These are phyloP conservation scores for Coelopa frigida DNA, from an alignment of 1,140 invertebrate genomes.

Conservation along the genomic window DNA sequence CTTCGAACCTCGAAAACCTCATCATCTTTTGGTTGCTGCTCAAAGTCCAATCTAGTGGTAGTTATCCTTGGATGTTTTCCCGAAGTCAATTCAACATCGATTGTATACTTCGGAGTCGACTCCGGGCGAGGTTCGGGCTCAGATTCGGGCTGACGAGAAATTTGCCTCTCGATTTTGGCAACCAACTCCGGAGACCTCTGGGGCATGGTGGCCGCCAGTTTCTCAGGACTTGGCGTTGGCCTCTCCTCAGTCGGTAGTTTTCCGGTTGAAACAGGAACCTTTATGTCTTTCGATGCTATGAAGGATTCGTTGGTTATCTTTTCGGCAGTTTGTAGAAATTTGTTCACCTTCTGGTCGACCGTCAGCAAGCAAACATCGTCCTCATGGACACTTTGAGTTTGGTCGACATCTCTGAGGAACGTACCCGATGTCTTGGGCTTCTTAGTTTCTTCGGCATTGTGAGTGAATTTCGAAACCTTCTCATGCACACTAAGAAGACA, in stretches of 20 bases:
- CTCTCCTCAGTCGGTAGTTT: no score
- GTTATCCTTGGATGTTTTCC: slow-evolving; percentile 35
- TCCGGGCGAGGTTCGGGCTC: slow-evolving; percentile 6
- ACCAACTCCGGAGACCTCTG: slow-evolving; percentile 43
- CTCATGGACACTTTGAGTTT: slow-evolving; percentile 45
- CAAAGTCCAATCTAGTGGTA: slow-evolving; percentile 3
- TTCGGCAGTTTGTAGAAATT: slow-evolving; percentile 57
- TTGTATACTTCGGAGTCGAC: slow-evolving; percentile 8
- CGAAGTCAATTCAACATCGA: slow-evolving; percentile 20
- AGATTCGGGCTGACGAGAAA: slow-evolving; percentile 40
- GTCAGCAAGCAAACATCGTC: slow-evolving; percentile 57
- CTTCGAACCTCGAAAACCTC: no score
- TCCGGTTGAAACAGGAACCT: no score
- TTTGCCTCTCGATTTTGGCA: slow-evolving; percentile 45
- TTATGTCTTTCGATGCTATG: no score
- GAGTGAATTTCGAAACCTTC: slow-evolving; percentile 54
- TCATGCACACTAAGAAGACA: slow-evolving; percentile 54
- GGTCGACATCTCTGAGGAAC: slow-evolving; percentile 30
- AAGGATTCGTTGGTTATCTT: slow-evolving; percentile 49
- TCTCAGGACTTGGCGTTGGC: no score
- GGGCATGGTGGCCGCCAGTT: slow-evolving; percentile 39
- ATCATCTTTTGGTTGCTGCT: slow-evolving; percentile 7
- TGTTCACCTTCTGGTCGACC: slow-evolving; percentile 58
- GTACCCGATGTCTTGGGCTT: slow-evolving; percentile 33
- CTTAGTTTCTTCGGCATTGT: slow-evolving; percentile 41